A percentile compares a stretch with the other conserved stretches of the same genome.
These are phyloP conservation scores for Catharus minimus DNA, from an alignment of 2,113 vertebrate species.

Conservation along the genomic window DNA sequence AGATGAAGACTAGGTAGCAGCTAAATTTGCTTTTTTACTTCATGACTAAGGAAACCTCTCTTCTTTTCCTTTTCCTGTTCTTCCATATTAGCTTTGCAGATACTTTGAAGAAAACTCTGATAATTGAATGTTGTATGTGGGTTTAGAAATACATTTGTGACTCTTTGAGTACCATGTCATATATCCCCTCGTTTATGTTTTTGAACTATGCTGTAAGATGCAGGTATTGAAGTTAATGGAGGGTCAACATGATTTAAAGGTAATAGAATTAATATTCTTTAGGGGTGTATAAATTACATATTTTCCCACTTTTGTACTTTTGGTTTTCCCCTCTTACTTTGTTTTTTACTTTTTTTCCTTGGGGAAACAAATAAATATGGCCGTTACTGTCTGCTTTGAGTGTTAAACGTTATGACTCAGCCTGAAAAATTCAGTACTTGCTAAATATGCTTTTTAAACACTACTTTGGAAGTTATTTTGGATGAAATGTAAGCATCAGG, in stretches of 20 bases:
- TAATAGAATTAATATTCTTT: background rate
- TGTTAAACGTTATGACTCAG: slow-evolving; percentile 20
- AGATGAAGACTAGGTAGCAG: background rate
- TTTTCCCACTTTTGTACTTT: background rate
- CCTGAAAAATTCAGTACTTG: background rate
- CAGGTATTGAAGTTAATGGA: background rate
- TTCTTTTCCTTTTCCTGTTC: background rate
- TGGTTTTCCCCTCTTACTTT: background rate
- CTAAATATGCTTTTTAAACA: slow-evolving; percentile 19
- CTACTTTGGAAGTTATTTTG: slow-evolving; percentile 16
- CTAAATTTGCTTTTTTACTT: background rate
- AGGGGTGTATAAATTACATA: background rate
- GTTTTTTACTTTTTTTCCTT: background rate
- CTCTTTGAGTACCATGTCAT: background rate
- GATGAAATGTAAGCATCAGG: slow-evolving; percentile 20
- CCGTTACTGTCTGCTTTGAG: background rate
- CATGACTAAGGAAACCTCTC: background rate
- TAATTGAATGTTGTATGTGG: background rate
- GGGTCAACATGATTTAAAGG: background rate
- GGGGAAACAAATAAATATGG: background rate
- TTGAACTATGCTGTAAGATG: background rate
- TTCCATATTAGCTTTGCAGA: background rate
- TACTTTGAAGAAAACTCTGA: background rate
- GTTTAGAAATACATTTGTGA: background rate
- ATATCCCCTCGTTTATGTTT: background rate